A percentile compares a stretch with the other conserved stretches of the same genome.
These are phyloP conservation scores for Phytoseiulus persimilis DNA, from an alignment of 2,888 invertebrate genomes.

Conservation along the genomic window DNA sequence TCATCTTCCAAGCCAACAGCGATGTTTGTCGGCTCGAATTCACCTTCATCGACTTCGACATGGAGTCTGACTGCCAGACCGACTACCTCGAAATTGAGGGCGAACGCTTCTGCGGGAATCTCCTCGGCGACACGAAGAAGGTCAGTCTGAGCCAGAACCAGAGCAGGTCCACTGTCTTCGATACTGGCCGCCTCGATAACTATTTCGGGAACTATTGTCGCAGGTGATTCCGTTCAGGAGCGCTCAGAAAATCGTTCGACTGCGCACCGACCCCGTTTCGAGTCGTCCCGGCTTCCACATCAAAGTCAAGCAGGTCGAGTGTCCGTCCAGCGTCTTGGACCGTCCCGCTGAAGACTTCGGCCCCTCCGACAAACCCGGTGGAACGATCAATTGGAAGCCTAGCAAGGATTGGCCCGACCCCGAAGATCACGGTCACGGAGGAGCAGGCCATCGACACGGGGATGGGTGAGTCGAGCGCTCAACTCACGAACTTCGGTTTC, in stretches of 20 bases:
- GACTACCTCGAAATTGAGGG: conserved; percentile 46
- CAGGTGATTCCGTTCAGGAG: conserved; percentile 27
- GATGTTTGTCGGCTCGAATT: conserved; percentile 46
- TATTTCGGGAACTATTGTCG: too few relatives aligned
- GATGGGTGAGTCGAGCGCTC: neutral
- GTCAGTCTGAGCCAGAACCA: too few relatives aligned
- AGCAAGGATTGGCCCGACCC: conserved; percentile 15
- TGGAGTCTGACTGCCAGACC: conserved; percentile 45
- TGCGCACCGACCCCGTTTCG: conserved; percentile 21
- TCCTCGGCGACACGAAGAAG: conserved; percentile 42
- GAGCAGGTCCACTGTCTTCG: too few relatives aligned
- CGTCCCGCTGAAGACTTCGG: neutral
- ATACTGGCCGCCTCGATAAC: too few relatives aligned
- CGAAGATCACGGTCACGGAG: neutral
- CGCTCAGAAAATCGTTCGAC: conserved; percentile 31
- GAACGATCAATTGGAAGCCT: neutral
- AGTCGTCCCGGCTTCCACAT: conserved; percentile 24
- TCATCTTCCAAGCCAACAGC: conserved; percentile 43
- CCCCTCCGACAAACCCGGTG: neutral
- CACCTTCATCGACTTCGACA: conserved; percentile 46
- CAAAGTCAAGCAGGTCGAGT: conserved; percentile 29
- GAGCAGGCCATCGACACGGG: conserved; percentile 6
- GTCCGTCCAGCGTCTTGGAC: conserved; percentile 16
- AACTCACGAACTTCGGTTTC: neutral
- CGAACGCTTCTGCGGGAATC: conserved; percentile 45